Evolutionary conservation across 2,888 invertebrate genomes (phyloP), one percentile per base, ranked within the genome.

Genomic region (Branchellion lobata): DNA sequence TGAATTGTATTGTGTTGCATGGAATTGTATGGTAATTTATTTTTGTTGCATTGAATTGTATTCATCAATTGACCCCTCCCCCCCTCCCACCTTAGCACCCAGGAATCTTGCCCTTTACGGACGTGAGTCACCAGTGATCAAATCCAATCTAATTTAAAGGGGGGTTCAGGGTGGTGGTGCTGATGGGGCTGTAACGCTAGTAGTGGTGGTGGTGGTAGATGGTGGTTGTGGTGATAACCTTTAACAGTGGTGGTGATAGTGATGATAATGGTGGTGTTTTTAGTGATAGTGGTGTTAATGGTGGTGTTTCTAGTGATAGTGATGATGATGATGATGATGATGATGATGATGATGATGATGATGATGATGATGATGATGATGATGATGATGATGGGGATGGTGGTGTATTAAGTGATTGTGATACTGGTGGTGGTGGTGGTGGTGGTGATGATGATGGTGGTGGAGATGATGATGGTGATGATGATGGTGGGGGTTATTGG

Each of bases 341-440:
- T 65, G 65, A 65, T 65, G 65, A 65, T 65, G 65, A 65, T 65
- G 21, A 65, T 65, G 21, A 65, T 65, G 65, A 65, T 65, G 65
- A 65, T 65, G 65, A 65, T 65, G 65, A 65, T 65, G 21, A 65
- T 65, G 65, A 65, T 65, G 65, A 65, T 65, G 65, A 65, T 65
- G 65, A 65, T 65, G 21, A 65, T 65, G 65, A 65, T 65, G 65
- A 65, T 65, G 65, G 18, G 3, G 21, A 65, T 65, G 21, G 18
- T 65, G 65, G 18, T 65, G 65, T 61, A 8, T 5, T 8, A 14
- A n/a, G 36, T 71, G 36, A n/a, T 71, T 65, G 27, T 27, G 71
- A 36, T 24, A 21, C n/a, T 74, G 47, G 29, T 27, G 51, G 21
- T 40, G 74, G 14, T 75, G 75, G 0, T 31, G 53, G 29, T 18